Evolutionary conservation across 53 echinoderm and acorn worm species (phyloP), one percentile per base, ranked within the genome.

Genomic region (Stichopus horrens): DNA sequence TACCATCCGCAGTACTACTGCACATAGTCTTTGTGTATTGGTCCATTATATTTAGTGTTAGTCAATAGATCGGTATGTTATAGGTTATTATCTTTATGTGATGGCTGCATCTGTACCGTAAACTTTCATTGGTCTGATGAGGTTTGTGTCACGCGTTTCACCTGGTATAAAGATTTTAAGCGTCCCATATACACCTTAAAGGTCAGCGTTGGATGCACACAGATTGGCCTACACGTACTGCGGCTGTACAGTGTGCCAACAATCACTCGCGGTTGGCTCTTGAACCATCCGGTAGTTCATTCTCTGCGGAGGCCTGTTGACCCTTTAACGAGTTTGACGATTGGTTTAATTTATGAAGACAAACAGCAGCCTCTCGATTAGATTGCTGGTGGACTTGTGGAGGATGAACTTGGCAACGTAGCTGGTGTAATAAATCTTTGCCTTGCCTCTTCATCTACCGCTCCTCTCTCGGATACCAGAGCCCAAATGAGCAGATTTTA

Each of bases 331-430:
- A 52, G n/a, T 53, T 53, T 52, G 19, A 6, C 53, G 55, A 51
- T 78, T 78, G 54, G 79, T 78, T 78, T 37, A 37, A 78, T 78
- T 78, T 78, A 78, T 78, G 37, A 78, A 18, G 52, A 78, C 79
- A 19, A 75, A 55, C 19, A 55, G 53, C 55, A 51, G 10, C n/a
- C 4, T 14, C 63, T 63, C 10, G 10, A 63, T 13, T 11, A 53
- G 53, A n/a, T 52, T 78, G 16, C 13, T 78, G 79, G 53, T 78
- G 55, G 79, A 51, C 37, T 37, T 37, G 37, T 37, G 37, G 37
- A 37, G 37, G 37, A 37, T 37, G 37, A 37, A 37, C 37, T 37
- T 37, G 37, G 37, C 37, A 37, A 37, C 37, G 37, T 37, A 63
- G 63, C 63, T 63, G 63, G 14, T 8, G 56, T 55, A 18, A 78